Percentiles rank a stretch among this genome's conserved stretches.
These are phyloP conservation scores for Ophraella communa DNA, from an alignment of 2,888 invertebrate species.

Conservation along the genomic window DNA sequence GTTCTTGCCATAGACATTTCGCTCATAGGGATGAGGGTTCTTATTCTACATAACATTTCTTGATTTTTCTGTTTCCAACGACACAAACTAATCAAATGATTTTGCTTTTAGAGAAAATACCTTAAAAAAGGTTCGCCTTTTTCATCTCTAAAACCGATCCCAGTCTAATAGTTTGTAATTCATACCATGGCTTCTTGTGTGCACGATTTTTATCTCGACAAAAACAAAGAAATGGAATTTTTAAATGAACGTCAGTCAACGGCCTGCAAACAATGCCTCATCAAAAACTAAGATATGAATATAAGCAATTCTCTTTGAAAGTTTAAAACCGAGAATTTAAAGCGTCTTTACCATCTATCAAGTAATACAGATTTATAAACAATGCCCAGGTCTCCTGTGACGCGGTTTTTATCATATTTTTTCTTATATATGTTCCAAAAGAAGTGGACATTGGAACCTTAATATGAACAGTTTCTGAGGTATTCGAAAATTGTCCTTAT, in stretches of 20 bases:
- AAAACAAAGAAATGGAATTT: slow-evolving; percentile 8
- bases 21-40: too few relatives aligned
- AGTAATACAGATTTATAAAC: background rate
- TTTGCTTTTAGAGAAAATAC: background rate
- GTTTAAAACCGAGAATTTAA: background rate
- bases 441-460: too few relatives aligned
- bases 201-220: slow-evolving; percentile 7
- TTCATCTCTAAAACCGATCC: background rate
- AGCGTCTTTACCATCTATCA: background rate
- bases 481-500: too few relatives aligned
- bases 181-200: slow-evolving; percentile 4
- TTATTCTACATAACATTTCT: too few relatives aligned
- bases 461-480: too few relatives aligned
- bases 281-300: slow-evolving; percentile 2
- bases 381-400: too few relatives aligned
- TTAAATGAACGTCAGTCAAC: slow-evolving; percentile 8
- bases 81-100: too few relatives aligned
- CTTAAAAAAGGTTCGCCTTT: background rate
- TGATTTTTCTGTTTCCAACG: too few relatives aligned
- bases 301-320: background rate
- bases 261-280: slow-evolving; percentile 10
- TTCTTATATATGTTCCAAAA: too few relatives aligned
- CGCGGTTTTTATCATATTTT: too few relatives aligned
- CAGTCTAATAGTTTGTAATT: slow-evolving; percentile 6
- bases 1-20: too few relatives aligned